Conservation (phyloP, 92 coral and sea anemone species). For the Phenganax marumi region DNA sequence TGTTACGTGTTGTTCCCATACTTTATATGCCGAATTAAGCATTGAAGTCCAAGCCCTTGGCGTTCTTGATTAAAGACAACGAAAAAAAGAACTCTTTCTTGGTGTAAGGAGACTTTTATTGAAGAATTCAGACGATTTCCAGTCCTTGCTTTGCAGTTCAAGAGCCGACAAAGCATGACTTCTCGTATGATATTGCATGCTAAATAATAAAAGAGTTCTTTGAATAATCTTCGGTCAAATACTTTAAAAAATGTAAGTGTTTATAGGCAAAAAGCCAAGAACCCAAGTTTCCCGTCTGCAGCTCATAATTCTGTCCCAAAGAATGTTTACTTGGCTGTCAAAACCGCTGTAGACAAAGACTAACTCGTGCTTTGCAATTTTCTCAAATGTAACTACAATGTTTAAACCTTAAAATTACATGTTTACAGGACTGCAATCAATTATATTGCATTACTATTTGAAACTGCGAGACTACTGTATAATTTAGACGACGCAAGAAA, state of each 20-base stretch:
- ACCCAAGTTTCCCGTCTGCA: background rate
- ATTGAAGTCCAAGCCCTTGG: background rate
- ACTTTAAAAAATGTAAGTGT: background rate
- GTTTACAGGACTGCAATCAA: no score
- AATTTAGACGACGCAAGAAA: no score
- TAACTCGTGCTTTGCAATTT: no score
- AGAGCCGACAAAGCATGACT: background rate
- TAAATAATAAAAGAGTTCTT: background rate
- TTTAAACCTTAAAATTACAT: no score
- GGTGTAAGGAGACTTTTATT: background rate
- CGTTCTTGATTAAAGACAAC: background rate
- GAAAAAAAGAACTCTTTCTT: background rate
- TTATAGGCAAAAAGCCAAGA: constrained; percentile 4
- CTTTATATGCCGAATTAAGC: background rate
- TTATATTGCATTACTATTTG: no score
- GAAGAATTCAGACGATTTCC: background rate
- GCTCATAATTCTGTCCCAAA: background rate
- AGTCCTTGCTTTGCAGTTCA: background rate
- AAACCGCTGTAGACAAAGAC: background rate
- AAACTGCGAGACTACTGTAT: no score
- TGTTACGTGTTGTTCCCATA: background rate
- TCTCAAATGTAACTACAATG: no score
- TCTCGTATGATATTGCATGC: background rate
- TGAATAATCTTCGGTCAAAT: background rate
- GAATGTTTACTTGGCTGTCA: background rate